Base-by-base conservation (phyloP, 1,140 invertebrate genomes). In the Ceratosolen solmsi region DNA sequence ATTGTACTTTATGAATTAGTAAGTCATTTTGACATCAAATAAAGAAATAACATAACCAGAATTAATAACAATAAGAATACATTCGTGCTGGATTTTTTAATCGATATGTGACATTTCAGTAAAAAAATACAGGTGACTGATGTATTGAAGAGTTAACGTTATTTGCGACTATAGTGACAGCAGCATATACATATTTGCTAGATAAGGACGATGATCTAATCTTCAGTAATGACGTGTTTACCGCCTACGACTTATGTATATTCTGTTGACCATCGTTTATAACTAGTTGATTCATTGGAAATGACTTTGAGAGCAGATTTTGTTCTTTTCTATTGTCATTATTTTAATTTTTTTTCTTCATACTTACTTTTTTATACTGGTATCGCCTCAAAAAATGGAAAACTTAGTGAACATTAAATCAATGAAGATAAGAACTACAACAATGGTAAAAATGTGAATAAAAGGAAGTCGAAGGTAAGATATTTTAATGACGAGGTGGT, bases 401-500 rank as follows among this genome's bases (percentile, higher is more conserved):
- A 33, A 41, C 8, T 65, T 8, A 8, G 38, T 0, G 38, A 41
- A 22, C 20, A 70, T 70, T 17, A 11, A 25, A 13, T 49, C 17
- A 58, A 51, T 15, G 20, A 30, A 36, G 56, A 68, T 41, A 41
- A n/a, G 22, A 4, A 68, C 60, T 13, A 71, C 68, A n/a, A 72
- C 46, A n/a, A 79, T 79, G 77, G 77, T 79, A 65, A 36, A 79
- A 27, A 79, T 71, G 77, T 41, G 51, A 33, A n/a, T n/a, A 79
- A 79, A 33, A 15, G n/a, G n/a, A n/a, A n/a, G n/a, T n/a, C 77
- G 77, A 79, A 79, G 77, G 68, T 79, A 65, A 79, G 77, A n/a
- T n/a, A n/a, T n/a, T n/a, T n/a, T n/a, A n/a, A n/a, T n/a, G n/a
- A 74, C 25, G 41, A 46, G 41, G 41, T 46, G 41, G 13, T 46